These are phyloP conservation scores for Mnemiopsis leidyi DNA, from an alignment of 37 sponge, comb jelly and placozoan species.

Conservation along the genomic window DNA sequence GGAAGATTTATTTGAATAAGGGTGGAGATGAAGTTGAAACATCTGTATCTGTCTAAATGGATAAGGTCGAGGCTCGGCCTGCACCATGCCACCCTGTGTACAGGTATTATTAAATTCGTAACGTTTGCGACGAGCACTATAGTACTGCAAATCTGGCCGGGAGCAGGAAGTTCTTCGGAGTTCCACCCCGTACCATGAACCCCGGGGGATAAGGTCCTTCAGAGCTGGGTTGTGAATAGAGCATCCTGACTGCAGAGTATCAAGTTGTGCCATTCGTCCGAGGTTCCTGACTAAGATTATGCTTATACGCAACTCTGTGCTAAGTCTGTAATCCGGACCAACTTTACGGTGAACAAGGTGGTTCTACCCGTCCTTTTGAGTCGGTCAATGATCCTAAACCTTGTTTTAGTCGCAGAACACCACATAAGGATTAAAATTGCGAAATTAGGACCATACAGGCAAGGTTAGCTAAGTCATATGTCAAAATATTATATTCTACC, in stretches of 20 bases:
- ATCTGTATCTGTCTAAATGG: background rate
- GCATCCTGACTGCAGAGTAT: background rate
- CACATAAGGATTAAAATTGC: background rate
- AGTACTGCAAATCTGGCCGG: background rate
- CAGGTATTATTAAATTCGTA: background rate
- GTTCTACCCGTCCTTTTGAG: background rate
- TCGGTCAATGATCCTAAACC: background rate
- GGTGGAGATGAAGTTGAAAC: background rate
- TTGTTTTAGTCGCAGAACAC: background rate
- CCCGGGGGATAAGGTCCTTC: background rate
- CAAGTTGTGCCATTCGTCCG: background rate
- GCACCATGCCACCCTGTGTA: background rate
- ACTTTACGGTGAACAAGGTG: background rate
- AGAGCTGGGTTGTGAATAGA: background rate
- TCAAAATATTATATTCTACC: background rate
- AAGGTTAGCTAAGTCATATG: background rate
- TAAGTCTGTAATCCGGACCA: background rate
- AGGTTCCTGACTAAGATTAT: background rate
- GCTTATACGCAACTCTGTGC: background rate
- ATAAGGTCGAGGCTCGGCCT: background rate
- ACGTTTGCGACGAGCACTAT: background rate
- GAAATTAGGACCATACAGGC: background rate
- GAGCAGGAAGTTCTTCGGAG: background rate
- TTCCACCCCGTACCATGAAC: background rate
- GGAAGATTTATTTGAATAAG: too few relatives aligned